Evolutionary conservation across 1,140 invertebrate genomes (phyloP).

Genomic region (Zophobas atratus): DNA sequence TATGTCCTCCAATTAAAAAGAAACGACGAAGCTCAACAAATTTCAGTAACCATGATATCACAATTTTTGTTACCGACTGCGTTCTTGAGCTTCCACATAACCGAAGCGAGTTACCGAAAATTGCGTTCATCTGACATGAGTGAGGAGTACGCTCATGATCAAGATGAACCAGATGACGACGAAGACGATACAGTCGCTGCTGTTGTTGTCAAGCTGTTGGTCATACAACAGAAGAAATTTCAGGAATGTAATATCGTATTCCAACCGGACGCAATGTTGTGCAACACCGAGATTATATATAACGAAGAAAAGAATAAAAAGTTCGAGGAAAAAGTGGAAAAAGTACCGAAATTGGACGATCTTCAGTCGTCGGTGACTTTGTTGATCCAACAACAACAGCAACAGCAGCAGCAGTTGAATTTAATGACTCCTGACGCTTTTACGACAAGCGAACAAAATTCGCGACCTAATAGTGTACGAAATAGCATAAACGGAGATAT

Average conservation of each 20-base stretch:
- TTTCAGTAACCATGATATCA: constrained; percentile 79
- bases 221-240: constrained; percentile 90
- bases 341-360: constrained; percentile 64
- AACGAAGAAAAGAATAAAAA: constrained; percentile 22
- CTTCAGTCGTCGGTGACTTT: constrained; percentile 64
- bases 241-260: constrained; percentile 90
- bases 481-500: constrained; percentile 51
- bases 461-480: constrained; percentile 59
- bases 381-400: constrained; percentile 63
- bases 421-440: constrained; percentile 93
- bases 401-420: constrained; percentile 68
- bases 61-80: constrained; percentile 88
- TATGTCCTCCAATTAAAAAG: constrained; percentile 83
- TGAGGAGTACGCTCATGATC: constrained; percentile 26
- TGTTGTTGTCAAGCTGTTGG: constrained; percentile 82
- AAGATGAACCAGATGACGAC: constrained; percentile 60
- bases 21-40: constrained; percentile 70
- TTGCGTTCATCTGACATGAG: constrained; percentile 65
- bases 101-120: constrained; percentile 77
- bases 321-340: constrained; percentile 50
- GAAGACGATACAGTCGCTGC: constrained; percentile 66
- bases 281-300: constrained; percentile 54
- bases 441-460: constrained; percentile 75
- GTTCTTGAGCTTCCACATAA: constrained; percentile 88
- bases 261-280: constrained; percentile 69